Evolutionary conservation across 2,113 vertebrate species (phyloP), one percentile per base, ranked within the genome.

Genomic region (Erpornis zantholeuca): DNA sequence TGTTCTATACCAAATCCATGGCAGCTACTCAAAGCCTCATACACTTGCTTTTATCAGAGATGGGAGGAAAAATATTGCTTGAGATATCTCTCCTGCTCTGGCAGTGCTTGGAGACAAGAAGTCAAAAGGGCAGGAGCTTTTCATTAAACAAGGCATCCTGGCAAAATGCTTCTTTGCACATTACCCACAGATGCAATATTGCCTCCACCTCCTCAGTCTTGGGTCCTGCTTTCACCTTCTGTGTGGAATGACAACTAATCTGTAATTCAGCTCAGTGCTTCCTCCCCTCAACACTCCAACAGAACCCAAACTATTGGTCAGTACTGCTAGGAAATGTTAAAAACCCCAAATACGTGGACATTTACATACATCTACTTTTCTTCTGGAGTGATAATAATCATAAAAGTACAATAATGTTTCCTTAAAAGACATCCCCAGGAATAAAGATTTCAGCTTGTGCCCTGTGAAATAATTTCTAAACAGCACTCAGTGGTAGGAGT

Each of bases 391-490:
- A 50, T 24, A 42, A 49, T 40, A 2, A 70, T 35, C 38, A 40
- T 50, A 31, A 21, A 70, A 89, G 31, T 45, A 44, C 33, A 68
- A 40, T 33, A 28, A 64, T 16, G 21, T 86, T 88, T 84, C 82
- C 57, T 69, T 76, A 70, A 95, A 57, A 86, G 69, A 33, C 9
- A 8, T 86, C 35, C 71, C 36, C 59, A 42, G 33, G 79, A 94
- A 79, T 54, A 77, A 92, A 88, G 75, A 18, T 88, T 88, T 88
- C 73, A 69, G n/a, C 61, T 31, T 78, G 35, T 65, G 50, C 76
- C 53, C 47, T 71, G 82, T 86, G 66, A 83, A 69, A 70, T 52
- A 22, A 85, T 89, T 96, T 97, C 82, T 94, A 95, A 92, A 68
- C 33, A 90, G 47, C n/a, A 13, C 66, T 86, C 47, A 29, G 53